phyloP scores from a whole-genome alignment of 2,113 vertebrate species.

The Trinectes maculatus region DNA sequence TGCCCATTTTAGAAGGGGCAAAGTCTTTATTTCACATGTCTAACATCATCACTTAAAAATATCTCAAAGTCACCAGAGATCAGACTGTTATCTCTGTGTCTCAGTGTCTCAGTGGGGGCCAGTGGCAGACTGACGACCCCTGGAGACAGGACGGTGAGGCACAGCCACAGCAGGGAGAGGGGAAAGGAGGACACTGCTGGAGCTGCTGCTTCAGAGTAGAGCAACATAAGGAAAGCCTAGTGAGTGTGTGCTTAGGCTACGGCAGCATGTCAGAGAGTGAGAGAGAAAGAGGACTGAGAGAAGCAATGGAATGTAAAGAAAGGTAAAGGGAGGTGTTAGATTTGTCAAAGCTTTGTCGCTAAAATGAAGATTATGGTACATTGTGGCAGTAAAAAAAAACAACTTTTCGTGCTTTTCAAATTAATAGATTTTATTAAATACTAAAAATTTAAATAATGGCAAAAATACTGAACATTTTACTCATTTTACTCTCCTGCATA shows the following conservation, averaged over 20 bases:
- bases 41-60: conserved; percentile 81
- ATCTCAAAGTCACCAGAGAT: conserved; percentile 70
- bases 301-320: background rate
- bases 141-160: conserved; percentile 68
- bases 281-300: background rate
- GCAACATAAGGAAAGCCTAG: conserved; percentile 68
- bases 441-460: no score
- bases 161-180: conserved; percentile 52
- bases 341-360: background rate
- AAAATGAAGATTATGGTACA: background rate
- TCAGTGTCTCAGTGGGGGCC: conserved; percentile 67
- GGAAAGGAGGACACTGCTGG: conserved; percentile 61
- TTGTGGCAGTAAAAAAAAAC: no score
- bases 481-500: no score
- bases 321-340: conserved; percentile 3
- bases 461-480: no score
- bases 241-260: conserved; percentile 48
- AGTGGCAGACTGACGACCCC: conserved; percentile 71
- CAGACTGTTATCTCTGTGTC: conserved; percentile 68
- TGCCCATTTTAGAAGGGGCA: conserved; percentile 20
- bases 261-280: conserved; percentile 6
- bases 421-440: no score
- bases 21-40: conserved; percentile 71
- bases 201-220: conserved; percentile 41
- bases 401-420: no score